Evolutionary conservation across 2,888 invertebrate species (phyloP), one percentile per base, ranked within the genome.

Genomic region (Selenia dentaria): DNA sequence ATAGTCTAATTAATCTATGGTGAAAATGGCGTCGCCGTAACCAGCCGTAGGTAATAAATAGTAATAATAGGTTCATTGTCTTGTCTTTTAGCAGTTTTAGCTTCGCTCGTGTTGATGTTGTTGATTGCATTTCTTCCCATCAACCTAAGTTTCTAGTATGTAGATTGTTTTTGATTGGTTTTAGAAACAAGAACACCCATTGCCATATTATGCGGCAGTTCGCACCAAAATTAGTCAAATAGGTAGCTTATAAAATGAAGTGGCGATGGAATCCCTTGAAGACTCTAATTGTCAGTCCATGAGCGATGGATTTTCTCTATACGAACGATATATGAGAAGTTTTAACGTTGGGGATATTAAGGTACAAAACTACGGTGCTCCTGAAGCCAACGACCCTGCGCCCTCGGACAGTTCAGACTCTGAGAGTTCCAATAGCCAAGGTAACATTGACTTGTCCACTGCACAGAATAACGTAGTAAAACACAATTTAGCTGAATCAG

Each of bases 251-350:
- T 11, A 74, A 61, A 70, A 75, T 79, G 77, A 71, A 74, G 73
- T 73, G 76, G 84, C 85, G 67, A 89, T 90, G 89, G 89, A 87
- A 84, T 80, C 86, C 67, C 74, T 83, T 54, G 83, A 83, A 72
- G 85, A 87, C 70, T 83, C 89, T 46, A 86, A 87, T 76, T 82
- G 85, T 72, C 82, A 78, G 67, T 87, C 88, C 40, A 70, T 83
- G 79, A 86, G 82, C 74, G 83, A 88, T 71, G 86, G 83, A 71
- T 85, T 89, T 72, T 87, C 86, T 60, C 67, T 89, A 53, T 90
- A 90, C 51, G 86, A 87, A 53, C 79, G 88, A 28, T 90, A 88
- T 59, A 74, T 89, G 75, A 78, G 83, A 72, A 89, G 87, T 74
- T 90, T 90, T 57, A 88, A 80, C 63, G 81, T 88, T 37, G 85